These are phyloP conservation scores for Phrynosoma blainvillii DNA, from an alignment of 2,113 vertebrate genomes.

Conservation along the genomic window DNA sequence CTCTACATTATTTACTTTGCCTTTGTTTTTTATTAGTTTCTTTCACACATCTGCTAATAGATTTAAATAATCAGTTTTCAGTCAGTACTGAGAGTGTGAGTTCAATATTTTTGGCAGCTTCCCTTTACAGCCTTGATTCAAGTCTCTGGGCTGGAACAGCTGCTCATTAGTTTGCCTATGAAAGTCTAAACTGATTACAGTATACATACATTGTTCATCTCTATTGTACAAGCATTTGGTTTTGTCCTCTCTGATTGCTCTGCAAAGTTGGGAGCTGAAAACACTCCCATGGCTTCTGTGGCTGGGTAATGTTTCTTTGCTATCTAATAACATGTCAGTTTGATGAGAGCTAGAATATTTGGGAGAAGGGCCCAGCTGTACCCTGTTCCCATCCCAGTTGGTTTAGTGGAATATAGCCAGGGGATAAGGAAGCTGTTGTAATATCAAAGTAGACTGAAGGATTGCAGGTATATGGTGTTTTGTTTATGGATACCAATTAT, in stretches of 20 bases:
- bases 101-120: conserved; percentile 22
- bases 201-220: not conserved
- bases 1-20: conserved; percentile 1
- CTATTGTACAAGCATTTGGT: rapidly evolving
- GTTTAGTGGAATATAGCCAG: not conserved
- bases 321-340: not conserved
- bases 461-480: no score
- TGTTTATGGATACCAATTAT: not conserved
- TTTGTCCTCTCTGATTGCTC: not conserved
- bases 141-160: not conserved
- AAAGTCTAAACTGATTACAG: not conserved
- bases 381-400: not conserved
- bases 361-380: not conserved
- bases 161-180: not conserved
- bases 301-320: not conserved
- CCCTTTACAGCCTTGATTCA: conserved; percentile 12
- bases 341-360: not conserved
- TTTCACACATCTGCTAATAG: not conserved
- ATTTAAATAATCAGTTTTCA: conserved; percentile 45
- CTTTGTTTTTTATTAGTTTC: conserved; percentile 1
- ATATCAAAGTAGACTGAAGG: no score
- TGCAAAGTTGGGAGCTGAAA: not conserved
- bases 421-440: not conserved
- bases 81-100: not conserved
- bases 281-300: conserved; percentile 6